Base-by-base conservation (phyloP, 2,888 invertebrate genomes). In the Xanthorhoe spadicearia region DNA sequence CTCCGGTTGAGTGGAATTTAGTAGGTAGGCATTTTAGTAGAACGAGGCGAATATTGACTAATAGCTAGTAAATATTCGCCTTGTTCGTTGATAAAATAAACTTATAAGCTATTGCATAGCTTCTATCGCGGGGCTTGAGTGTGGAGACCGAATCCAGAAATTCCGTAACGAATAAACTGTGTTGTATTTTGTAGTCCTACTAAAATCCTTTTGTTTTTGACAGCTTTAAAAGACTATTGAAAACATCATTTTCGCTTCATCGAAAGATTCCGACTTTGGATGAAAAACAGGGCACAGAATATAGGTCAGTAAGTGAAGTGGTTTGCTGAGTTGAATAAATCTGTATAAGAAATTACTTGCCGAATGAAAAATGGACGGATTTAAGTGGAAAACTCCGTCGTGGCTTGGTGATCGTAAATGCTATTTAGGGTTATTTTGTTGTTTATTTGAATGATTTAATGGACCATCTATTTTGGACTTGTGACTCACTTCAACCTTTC, bases 401-500 rank as follows among this genome's bases (percentile, higher is more conserved):
- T 48, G 48, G 15, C 48, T 17, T 15, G 48, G 7, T 46, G n/a
- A 48, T 48, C 17, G 7, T 5, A 17, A 17, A 48, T 8, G 43
- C 43, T 43, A 7, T 13, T 7, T 3, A 13, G 10, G 13, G 43
- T 10, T 43, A 3, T 43, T 13, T 35, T 35, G 9, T 35, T 35
- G 1, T 35, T 35, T 8, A 1, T 4, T 35, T 35, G 35, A 4
- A 6, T 35, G 1, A 35, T 35, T 35, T 35, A 8, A 5, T 32
- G n/a, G n/a, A n/a, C n/a, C n/a, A n/a, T n/a, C n/a, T n/a, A n/a
- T n/a, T n/a, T n/a, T 38, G 18, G 52, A 46, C 38, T 32, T 13
- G 46, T 60, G 54, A 50, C 50, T 57, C 61, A 56, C 51, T 48
- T 13, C 52, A 67, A 71, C 69, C 69, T 69, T 65, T 67, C 56